Evolutionary conservation across 2,888 invertebrate genomes (phyloP).

Genomic region (Apodemia zela): DNA sequence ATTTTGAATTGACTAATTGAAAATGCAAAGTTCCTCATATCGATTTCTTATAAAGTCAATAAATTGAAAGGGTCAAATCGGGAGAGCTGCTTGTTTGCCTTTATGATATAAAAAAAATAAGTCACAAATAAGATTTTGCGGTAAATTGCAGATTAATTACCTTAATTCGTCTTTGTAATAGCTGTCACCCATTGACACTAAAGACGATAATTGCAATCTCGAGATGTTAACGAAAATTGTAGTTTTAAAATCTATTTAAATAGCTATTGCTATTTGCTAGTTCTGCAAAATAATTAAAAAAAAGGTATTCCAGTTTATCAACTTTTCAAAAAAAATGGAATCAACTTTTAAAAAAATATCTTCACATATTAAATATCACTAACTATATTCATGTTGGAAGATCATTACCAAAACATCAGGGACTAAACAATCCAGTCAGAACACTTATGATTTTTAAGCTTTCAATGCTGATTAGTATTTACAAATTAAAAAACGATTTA

Average conservation of each 20-base stretch:
- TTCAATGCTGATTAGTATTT: constrained; percentile 3
- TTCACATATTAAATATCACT: background rate
- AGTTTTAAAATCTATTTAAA: background rate
- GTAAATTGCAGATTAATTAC: too few relatives aligned
- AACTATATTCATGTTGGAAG: background rate
- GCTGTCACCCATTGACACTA: too few relatives aligned
- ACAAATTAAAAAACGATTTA: constrained; percentile 15
- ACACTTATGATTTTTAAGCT: background rate
- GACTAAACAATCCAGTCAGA: constrained; percentile 6
- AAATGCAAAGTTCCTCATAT: too few relatives aligned
- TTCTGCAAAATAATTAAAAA: background rate
- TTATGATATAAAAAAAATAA: too few relatives aligned
- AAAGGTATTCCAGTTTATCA: background rate
- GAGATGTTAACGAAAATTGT: background rate
- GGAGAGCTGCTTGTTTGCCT: too few relatives aligned
- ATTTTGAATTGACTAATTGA: too few relatives aligned
- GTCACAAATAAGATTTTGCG: too few relatives aligned
- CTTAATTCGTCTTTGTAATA: too few relatives aligned
- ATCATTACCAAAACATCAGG: background rate
- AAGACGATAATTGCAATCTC: background rate
- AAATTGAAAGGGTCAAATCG: too few relatives aligned
- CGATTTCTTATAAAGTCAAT: too few relatives aligned
- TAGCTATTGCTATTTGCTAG: background rate
- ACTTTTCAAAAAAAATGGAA: too few relatives aligned
- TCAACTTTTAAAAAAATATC: background rate